Percentiles rank a stretch among this genome's conserved stretches.
These are phyloP conservation scores for Neria commutata DNA, from an alignment of 2,888 invertebrate genomes.

Conservation along the genomic window DNA sequence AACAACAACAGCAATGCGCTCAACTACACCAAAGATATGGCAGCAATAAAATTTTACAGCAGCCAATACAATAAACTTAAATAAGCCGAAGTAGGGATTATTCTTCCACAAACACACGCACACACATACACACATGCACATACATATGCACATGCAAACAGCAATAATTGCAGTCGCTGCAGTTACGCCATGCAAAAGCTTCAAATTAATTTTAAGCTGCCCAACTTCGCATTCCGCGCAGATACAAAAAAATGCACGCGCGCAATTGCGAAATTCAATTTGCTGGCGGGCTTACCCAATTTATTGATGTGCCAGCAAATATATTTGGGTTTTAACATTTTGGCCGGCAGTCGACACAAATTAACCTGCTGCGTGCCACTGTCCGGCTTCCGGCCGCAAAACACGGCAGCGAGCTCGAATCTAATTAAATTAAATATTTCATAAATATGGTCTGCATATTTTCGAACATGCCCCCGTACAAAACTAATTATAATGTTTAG, in stretches of 20 bases:
- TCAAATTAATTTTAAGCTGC: not conserved
- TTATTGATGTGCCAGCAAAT: no score
- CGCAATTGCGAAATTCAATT: not conserved
- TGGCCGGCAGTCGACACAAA: not conserved
- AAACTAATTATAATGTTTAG: not conserved
- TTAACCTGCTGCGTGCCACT: not conserved
- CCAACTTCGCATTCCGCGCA: no score
- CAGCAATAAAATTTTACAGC: not conserved
- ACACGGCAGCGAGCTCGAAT: not conserved
- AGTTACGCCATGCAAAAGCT: not conserved
- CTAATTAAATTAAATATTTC: not conserved
- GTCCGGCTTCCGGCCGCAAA: not conserved
- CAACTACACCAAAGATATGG: not conserved
- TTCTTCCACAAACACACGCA: not conserved
- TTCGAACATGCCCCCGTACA: not conserved
- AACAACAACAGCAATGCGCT: not conserved
- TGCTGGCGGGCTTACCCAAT: no score
- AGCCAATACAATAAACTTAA: not conserved
- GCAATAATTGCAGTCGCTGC: not conserved
- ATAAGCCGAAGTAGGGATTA: not conserved
- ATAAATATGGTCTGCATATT: not conserved
- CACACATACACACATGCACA: not conserved
- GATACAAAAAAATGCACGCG: no score
- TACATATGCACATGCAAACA: not conserved
- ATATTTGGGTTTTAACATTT: no score